phyloP scores from a whole-genome alignment of 2,888 invertebrate species.

The Dryocosmus kuriphilus region DNA sequence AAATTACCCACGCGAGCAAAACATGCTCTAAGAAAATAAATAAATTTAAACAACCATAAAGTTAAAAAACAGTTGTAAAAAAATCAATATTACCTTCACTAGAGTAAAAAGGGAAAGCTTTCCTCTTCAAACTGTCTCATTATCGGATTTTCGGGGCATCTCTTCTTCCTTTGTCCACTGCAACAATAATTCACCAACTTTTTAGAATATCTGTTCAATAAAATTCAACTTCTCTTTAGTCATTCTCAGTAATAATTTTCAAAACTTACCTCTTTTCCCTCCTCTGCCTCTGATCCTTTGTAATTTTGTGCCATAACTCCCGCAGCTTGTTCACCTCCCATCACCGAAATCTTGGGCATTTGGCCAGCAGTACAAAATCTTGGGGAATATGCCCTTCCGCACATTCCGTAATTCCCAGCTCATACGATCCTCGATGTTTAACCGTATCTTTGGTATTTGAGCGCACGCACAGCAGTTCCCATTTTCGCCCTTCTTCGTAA shows the following conservation, averaged over 20 bases:
- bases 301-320: slow-evolving; percentile 94
- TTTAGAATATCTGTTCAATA: background rate
- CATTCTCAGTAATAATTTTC: slow-evolving; percentile 3
- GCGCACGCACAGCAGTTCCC: slow-evolving; percentile 99
- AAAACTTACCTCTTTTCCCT: slow-evolving; percentile 81
- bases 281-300: slow-evolving; percentile 87
- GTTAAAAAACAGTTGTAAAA: too few species aligned
- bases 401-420: slow-evolving; percentile 83
- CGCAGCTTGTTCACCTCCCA: slow-evolving; percentile 99
- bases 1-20: too few species aligned
- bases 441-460: slow-evolving; percentile 98
- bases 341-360: slow-evolving; percentile 97
- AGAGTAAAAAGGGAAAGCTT: slow-evolving; percentile 94
- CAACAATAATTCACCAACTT: slow-evolving; percentile 52
- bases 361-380: slow-evolving; percentile 99
- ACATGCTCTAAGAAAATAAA: too few species aligned
- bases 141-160: slow-evolving; percentile 89
- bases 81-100: slow-evolving; percentile 88
- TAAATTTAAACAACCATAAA: too few species aligned
- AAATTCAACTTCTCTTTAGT: slow-evolving; percentile 52
- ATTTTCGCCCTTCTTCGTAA: slow-evolving; percentile 99
- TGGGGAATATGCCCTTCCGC: slow-evolving; percentile 90
- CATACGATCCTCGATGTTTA: slow-evolving; percentile 97
- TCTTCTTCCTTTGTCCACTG: slow-evolving; percentile 90
- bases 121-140: slow-evolving; percentile 94